These are phyloP conservation scores for Volucella zonaria DNA, from an alignment of 2,888 invertebrate genomes.

Conservation along the genomic window DNA sequence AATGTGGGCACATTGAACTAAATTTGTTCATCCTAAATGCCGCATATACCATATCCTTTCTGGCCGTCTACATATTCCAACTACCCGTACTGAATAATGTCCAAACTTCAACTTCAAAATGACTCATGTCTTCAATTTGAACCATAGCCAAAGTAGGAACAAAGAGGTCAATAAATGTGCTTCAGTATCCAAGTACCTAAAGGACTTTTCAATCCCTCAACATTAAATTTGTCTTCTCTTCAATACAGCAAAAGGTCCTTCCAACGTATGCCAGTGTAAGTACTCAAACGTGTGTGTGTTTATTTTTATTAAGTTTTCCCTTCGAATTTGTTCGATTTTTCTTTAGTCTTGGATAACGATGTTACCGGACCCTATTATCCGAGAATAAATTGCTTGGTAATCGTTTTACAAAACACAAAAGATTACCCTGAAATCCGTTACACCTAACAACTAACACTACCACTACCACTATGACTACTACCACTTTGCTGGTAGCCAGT, in stretches of 20 bases:
- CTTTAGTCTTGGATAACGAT: constrained; percentile 48
- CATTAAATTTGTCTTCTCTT: constrained; percentile 23
- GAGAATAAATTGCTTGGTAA: constrained; percentile 77
- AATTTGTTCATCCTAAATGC: neutral
- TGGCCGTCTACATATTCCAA: neutral
- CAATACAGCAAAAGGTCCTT: constrained; percentile 28
- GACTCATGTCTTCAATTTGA: constrained; percentile 50
- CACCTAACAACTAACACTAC: constrained; percentile 41
- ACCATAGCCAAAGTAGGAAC: constrained; percentile 35
- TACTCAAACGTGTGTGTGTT: constrained; percentile 13
- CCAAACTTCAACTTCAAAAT: constrained; percentile 17
- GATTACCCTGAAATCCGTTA: constrained; percentile 68
- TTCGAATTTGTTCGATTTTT: constrained; percentile 23
- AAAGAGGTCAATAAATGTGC: constrained; percentile 60
- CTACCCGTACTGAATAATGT: constrained; percentile 31
- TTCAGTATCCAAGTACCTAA: neutral
- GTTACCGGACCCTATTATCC: constrained; percentile 71
- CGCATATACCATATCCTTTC: neutral
- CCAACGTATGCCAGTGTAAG: neutral
- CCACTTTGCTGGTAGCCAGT: constrained; percentile 48
- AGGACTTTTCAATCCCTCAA: constrained; percentile 28
- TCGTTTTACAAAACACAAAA: constrained; percentile 76
- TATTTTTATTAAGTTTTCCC: constrained; percentile 30
- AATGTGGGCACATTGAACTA: neutral
- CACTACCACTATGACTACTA: neutral